Base-by-base conservation (phyloP, 2,888 invertebrate genomes). In the Zaprionus lineosus region DNA sequence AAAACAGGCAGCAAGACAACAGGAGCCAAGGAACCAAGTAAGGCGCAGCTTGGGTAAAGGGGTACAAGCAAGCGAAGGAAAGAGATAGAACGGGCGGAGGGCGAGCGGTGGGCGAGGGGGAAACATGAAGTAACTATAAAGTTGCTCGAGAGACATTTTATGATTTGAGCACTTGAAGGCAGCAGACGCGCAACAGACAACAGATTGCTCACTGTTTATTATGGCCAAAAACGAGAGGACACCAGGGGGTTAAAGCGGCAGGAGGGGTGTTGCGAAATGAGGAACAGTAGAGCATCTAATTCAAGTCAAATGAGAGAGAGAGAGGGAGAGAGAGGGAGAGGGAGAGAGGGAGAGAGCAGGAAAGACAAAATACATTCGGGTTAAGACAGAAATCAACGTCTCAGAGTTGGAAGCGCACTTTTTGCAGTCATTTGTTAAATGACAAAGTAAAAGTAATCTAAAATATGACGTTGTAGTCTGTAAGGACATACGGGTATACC, bases 161-260 rank as follows among this genome's bases (percentile, higher is more conserved):
- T 79, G 79, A 85, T 78, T 78, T 85, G 86, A 85, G 72, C 81
- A 84, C 86, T 85, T 74, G 78, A 85, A 82, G 84, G 52, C 83
- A 78, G 65, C 78, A 84, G 77, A 78, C 77, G 83, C 74, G 75
- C 75, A 78, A 67, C 78, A 78, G 79, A 85, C 85, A 78, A 78
- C 78, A 84, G 84, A 78, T 83, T 83, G 85, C 83, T 57, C 71
- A 56, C 85, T 84, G 81, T 78, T 84, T 78, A 71, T 71, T 83
- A 85, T 72, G 83, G 72, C 68, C 67, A 43, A 78, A 73, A 68
- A 60, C n/a, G 72, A 43, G 71, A 37, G 11, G 46, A 43, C 50
- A 56, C 57, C n/a, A n/a, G n/a, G n/a, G n/a, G n/a, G n/a, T n/a
- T n/a, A n/a, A n/a, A n/a, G n/a, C n/a, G n/a, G n/a, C n/a, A n/a